Evolutionary conservation across 1,140 invertebrate genomes (phyloP).

Genomic region (Thrips palmi): DNA sequence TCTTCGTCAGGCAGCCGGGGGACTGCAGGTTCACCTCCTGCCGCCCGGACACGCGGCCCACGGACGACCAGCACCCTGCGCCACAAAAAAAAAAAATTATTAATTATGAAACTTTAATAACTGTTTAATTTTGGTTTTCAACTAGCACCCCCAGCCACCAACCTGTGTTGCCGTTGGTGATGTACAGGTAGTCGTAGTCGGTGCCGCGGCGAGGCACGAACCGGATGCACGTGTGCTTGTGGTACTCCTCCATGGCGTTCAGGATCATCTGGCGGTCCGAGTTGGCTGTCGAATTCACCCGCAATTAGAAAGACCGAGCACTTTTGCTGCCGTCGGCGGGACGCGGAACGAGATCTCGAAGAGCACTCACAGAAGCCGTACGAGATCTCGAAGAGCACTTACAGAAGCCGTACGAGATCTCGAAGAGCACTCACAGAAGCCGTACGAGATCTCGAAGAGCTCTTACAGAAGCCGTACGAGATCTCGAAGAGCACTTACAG

Average conservation of each 20-base stretch:
- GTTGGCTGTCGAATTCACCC: background rate
- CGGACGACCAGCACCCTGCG: no score
- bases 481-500: conserved; percentile 54
- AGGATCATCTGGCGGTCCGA: conserved; percentile 32
- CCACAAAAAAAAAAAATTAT: no score
- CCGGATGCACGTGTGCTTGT: conserved; percentile 50
- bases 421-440: no score
- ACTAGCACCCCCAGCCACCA: conserved; percentile 72
- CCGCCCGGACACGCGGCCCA: conserved; percentile 27
- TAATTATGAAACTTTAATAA: conserved; percentile 3
- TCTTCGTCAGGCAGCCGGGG: conserved; percentile 49
- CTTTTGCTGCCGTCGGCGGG: background rate
- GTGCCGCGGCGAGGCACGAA: conserved; percentile 37
- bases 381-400: conserved; percentile 9
- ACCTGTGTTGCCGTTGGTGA: conserved; percentile 44
- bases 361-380: conserved; percentile 3
- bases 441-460: conserved; percentile 8
- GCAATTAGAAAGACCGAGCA: background rate
- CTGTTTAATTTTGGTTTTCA: background rate
- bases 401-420: conserved; percentile 1
- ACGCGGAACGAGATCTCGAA: background rate
- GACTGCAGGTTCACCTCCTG: conserved; percentile 55
- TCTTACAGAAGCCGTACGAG: conserved; percentile 38
- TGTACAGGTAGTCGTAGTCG: conserved; percentile 45
- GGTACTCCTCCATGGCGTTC: conserved; percentile 43